Base-by-base conservation (phyloP, 2,888 invertebrate species). In the Chrysina gloriosa region DNA sequence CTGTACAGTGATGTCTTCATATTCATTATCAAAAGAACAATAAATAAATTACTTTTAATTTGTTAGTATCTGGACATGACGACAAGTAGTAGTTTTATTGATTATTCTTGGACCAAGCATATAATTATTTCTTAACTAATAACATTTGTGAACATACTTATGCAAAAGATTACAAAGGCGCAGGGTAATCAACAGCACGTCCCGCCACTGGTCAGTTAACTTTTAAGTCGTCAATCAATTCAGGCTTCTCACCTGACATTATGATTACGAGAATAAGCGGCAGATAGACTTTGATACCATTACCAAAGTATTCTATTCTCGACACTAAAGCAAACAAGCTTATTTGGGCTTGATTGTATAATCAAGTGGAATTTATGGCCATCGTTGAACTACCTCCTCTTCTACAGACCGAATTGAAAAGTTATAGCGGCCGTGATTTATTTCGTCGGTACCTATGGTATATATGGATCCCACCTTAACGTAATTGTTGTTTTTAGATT, bases 141-240 rank as follows among this genome's bases (percentile, higher is more conserved):
- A n/a, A n/a, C n/a, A n/a, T n/a, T n/a, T n/a, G n/a, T n/a, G n/a
- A n/a, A n/a, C n/a, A n/a, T n/a, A n/a, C n/a, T n/a, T n/a, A n/a
- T n/a, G n/a, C n/a, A n/a, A n/a, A n/a, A n/a, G n/a, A 31, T 31
- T 31, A 31, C 7, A 31, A 31, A 7, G 7, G 31, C n/a, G 7
- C n/a, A 31, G 7, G n/a, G 31, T 9, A 31, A 9, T 31, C 31
- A 16, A 21, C n/a, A n/a, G n/a, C n/a, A n/a, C 19, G 31, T 52
- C 19, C 29, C 31, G 19, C 52, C 31, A 52, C 31, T 52, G 31
- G 29, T 16, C 29, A 52, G 29, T 52, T 52, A n/a, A 7, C 9
- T 52, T 52, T 16, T 19, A 29, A 52, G 52, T 52, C 52, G 52
- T 52, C 52, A 52, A 52, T 52, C 52, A 52, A 52, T 52, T 31